Evolutionary conservation across 2,797 vertebrate species (phyloP).

Genomic region (Intellagama lesueurii): DNA sequence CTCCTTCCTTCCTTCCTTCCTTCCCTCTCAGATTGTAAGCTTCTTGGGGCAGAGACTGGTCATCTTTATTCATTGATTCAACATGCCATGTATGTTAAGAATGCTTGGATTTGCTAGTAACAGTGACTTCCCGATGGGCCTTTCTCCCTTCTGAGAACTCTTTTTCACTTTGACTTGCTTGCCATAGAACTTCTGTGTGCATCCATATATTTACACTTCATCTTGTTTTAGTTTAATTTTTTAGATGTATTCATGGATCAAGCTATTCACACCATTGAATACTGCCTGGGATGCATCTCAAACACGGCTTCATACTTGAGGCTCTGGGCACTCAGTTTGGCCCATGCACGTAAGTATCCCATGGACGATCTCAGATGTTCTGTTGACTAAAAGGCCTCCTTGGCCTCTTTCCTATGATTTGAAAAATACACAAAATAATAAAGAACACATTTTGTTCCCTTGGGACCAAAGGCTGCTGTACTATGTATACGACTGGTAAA

Average conservation of each 20-base stretch:
- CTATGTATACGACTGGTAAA: neutral
- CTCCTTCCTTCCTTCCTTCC: too few relatives aligned
- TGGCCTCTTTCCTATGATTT: neutral
- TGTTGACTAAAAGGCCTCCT: neutral
- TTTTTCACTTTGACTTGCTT: slow-evolving; percentile 40
- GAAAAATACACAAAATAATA: neutral
- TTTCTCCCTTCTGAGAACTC: neutral
- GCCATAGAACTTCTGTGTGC: neutral
- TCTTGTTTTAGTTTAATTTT: slow-evolving; percentile 85
- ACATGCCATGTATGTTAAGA: too few relatives aligned
- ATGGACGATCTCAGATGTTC: neutral
- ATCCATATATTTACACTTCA: neutral
- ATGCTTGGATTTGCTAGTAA: neutral
- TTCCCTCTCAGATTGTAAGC: neutral
- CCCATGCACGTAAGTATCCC: slow-evolving; percentile 92
- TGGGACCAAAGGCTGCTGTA: neutral
- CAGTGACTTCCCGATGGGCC: too few relatives aligned
- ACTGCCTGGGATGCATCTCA: slow-evolving; percentile 94
- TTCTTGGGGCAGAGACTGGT: neutral
- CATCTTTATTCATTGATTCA: neutral
- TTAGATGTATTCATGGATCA: slow-evolving; percentile 91
- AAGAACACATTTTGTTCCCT: neutral
- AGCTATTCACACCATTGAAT: slow-evolving; percentile 95
- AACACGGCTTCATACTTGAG: slow-evolving; percentile 97
- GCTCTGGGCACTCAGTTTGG: slow-evolving; percentile 97